A percentile compares a stretch with the other conserved stretches of the same genome.
phyloP scores from a whole-genome alignment of 64 coral and sea anemone species.

The Pocillopora verrucosa region DNA sequence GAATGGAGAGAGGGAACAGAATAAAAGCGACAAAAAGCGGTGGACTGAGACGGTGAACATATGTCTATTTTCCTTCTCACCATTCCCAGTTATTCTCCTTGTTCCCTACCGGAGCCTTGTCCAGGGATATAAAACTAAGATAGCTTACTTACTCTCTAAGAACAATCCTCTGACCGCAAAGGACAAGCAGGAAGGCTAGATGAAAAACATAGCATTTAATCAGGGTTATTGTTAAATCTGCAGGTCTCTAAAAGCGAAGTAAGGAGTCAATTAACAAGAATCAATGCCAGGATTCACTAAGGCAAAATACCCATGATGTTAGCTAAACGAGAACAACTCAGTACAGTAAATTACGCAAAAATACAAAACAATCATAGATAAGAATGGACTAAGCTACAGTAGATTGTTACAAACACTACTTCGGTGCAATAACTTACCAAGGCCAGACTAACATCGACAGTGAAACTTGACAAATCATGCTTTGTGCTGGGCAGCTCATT shows the following conservation, averaged over 20 bases:
- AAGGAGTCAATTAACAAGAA: neutral
- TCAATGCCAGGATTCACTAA: neutral
- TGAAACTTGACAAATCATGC: conserved; percentile 83
- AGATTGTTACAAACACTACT: neutral
- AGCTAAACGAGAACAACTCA: no score
- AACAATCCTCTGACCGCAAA: conserved; percentile 90
- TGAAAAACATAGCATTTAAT: neutral
- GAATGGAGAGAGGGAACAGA: no score
- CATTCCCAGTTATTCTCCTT: no score
- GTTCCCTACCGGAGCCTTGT: no score
- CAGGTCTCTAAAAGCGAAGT: neutral
- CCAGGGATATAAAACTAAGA: no score
- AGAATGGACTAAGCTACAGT: no score
- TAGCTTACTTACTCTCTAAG: conserved; percentile 75
- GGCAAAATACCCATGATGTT: no score
- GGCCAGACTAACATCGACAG: conserved; percentile 80
- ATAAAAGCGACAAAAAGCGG: no score
- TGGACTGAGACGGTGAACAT: no score
- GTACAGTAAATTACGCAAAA: no score
- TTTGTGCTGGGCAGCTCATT: conserved; percentile 87
- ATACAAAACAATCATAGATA: no score
- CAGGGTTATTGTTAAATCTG: neutral
- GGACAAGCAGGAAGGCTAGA: conserved; percentile 75
- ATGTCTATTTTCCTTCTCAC: no score
- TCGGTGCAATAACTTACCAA: conserved; percentile 57